Percentiles rank a stretch among this genome's conserved stretches.
Evolutionary conservation across 2,797 vertebrate species (phyloP).

Genomic region (Neoniphon sammara): DNA sequence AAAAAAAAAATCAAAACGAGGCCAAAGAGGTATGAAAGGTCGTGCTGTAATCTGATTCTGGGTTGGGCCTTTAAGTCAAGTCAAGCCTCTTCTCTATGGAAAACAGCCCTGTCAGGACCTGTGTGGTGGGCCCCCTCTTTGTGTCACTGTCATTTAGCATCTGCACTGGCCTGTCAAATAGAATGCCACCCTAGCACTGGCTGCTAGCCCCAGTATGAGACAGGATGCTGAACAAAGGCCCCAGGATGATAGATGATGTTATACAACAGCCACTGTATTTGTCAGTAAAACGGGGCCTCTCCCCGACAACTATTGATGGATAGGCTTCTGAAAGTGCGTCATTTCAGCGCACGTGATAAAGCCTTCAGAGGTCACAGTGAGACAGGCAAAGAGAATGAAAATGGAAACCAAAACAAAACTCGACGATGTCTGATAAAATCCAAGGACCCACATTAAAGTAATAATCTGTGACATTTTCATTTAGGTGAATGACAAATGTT

Average conservation of each 20-base stretch:
- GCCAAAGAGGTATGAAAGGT: constrained; percentile 67
- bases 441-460: constrained; percentile 20
- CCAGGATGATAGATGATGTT: constrained; percentile 81
- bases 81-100: constrained; percentile 74
- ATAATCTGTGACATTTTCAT: constrained; percentile 48
- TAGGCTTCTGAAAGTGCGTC: constrained; percentile 69
- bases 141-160: constrained; percentile 85
- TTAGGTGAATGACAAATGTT: constrained; percentile 28
- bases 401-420: constrained; percentile 4
- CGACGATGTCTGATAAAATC: not conserved
- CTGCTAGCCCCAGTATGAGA: constrained; percentile 68
- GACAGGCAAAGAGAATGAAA: constrained; percentile 17
- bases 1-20: constrained; percentile 30
- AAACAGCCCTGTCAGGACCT: constrained; percentile 79
- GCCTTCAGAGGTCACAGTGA: constrained; percentile 37
- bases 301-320: constrained; percentile 74
- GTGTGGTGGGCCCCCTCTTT: constrained; percentile 76
- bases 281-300: constrained; percentile 46
- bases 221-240: constrained; percentile 77
- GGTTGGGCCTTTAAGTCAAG: constrained; percentile 76
- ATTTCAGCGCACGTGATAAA: constrained; percentile 49
- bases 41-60: constrained; percentile 69
- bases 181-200: constrained; percentile 75
- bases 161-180: constrained; percentile 76
- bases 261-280: constrained; percentile 72